These are phyloP conservation scores for Seriola dumerili DNA, from an alignment of 2,113 vertebrate genomes.

Conservation along the genomic window DNA sequence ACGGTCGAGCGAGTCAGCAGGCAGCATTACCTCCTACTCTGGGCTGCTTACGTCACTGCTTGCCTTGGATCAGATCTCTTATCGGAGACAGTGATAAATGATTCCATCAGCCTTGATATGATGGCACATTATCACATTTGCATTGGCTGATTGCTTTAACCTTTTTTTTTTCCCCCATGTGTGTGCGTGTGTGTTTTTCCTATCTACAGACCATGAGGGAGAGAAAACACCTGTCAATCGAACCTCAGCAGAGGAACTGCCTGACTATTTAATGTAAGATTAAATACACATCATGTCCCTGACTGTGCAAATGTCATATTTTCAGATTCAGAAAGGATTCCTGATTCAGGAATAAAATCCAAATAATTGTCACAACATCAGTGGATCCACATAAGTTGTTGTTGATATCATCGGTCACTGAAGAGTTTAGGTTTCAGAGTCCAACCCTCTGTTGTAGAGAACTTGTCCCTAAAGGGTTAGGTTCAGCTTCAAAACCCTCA, in stretches of 20 bases:
- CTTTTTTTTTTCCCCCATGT: constrained; percentile 48
- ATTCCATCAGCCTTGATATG: constrained; percentile 55
- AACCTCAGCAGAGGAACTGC: constrained; percentile 78
- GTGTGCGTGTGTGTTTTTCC: constrained; percentile 47
- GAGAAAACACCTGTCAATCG: constrained; percentile 72
- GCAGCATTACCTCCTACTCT: constrained; percentile 63
- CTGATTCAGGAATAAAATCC: neutral
- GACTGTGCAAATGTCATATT: neutral
- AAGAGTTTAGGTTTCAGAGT: constrained; percentile 18
- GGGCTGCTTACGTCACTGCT: constrained; percentile 58
- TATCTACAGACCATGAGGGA: constrained; percentile 71
- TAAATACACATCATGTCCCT: constrained; percentile 12
- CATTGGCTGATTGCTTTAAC: constrained; percentile 60
- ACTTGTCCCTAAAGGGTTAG: constrained; percentile 13
- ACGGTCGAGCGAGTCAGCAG: constrained; percentile 70
- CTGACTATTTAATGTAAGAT: constrained; percentile 89
- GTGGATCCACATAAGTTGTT: neutral
- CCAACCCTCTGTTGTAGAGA: constrained; percentile 17
- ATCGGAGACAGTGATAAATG: constrained; percentile 72
- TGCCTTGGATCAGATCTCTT: constrained; percentile 60
- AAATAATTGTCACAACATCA: constrained; percentile 2
- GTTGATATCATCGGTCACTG: constrained; percentile 19
- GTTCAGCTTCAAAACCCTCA: constrained; percentile 49
- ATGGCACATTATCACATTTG: constrained; percentile 70
- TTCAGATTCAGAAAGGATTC: constrained; percentile 13